Percentiles rank a stretch among this genome's conserved stretches.
Conservation (phyloP, 2,888 invertebrate species). For the Eilema depressum region DNA sequence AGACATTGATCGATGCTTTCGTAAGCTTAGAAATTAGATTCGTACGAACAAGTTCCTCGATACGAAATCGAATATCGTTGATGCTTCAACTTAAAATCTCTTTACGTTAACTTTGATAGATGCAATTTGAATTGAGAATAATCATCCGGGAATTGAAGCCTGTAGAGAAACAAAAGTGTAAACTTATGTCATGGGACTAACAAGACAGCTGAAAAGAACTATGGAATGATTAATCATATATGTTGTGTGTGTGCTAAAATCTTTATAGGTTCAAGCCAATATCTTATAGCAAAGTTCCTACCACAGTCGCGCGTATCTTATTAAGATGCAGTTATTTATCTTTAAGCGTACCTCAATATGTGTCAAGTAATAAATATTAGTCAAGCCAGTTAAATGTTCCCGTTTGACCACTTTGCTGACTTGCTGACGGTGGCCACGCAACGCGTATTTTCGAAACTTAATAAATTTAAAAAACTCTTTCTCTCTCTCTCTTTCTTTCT, state of each 20-base stretch:
- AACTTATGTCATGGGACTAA: neutral
- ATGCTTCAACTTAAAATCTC: conserved; percentile 27
- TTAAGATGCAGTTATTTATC: neutral
- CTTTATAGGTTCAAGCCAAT: neutral
- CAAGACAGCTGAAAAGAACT: neutral
- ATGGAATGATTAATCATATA: no score
- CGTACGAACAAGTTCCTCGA: conserved; percentile 51
- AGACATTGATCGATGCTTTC: conserved; percentile 76
- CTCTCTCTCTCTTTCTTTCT: no score
- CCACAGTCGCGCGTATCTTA: neutral
- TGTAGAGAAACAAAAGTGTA: neutral
- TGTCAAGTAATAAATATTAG: neutral
- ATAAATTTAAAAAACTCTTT: no score
- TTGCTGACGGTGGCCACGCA: neutral
- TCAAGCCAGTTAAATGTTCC: neutral
- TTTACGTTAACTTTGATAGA: conserved; percentile 29
- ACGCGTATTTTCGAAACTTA: no score
- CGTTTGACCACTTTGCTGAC: neutral
- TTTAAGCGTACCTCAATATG: neutral
- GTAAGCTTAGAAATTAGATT: conserved; percentile 52
- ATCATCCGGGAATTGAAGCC: neutral
- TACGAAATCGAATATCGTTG: conserved; percentile 44
- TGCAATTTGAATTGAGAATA: conserved; percentile 15
- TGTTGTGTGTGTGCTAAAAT: neutral
- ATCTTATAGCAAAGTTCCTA: no score